phyloP scores from a whole-genome alignment of 1,140 invertebrate genomes.

The Callitettix versicolor region DNA sequence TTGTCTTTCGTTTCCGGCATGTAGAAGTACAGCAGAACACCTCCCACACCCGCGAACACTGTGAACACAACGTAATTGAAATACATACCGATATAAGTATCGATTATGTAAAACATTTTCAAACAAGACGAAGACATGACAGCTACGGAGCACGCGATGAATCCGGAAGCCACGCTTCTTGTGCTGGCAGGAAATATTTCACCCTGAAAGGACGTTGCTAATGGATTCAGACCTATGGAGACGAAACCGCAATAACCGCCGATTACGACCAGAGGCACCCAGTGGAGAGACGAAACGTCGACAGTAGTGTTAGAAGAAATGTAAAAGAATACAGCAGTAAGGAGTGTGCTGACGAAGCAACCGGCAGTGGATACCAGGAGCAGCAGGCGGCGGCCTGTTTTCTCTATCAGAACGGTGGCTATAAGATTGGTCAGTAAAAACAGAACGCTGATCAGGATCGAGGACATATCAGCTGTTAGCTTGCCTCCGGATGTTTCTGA shows the following conservation, averaged over 20 bases:
- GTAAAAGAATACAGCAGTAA: slow-evolving; percentile 3
- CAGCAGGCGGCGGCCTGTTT: slow-evolving; percentile 2
- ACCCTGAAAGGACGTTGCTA: not conserved
- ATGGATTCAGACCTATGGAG: not conserved
- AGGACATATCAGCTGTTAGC: not conserved
- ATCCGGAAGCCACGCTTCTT: not conserved
- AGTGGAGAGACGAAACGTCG: not conserved
- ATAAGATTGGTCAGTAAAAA: not conserved
- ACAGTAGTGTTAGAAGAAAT: not conserved
- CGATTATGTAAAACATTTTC: not conserved
- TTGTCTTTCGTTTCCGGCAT: slow-evolving; percentile 6
- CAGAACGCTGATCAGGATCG: not conserved
- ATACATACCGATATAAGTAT: not conserved
- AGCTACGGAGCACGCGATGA: not conserved
- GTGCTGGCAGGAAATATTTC: not conserved
- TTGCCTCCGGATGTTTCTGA: not conserved
- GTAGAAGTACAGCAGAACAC: not conserved
- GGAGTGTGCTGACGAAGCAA: not conserved
- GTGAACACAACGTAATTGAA: slow-evolving; percentile 2
- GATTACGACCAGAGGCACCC: not conserved
- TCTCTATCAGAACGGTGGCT: not conserved
- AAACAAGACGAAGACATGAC: not conserved
- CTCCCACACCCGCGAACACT: not conserved
- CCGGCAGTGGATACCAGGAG: not conserved
- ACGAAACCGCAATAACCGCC: slow-evolving; percentile 1